Conservation (phyloP, 2,797 vertebrate genomes). For the Onychomys torridus region DNA sequence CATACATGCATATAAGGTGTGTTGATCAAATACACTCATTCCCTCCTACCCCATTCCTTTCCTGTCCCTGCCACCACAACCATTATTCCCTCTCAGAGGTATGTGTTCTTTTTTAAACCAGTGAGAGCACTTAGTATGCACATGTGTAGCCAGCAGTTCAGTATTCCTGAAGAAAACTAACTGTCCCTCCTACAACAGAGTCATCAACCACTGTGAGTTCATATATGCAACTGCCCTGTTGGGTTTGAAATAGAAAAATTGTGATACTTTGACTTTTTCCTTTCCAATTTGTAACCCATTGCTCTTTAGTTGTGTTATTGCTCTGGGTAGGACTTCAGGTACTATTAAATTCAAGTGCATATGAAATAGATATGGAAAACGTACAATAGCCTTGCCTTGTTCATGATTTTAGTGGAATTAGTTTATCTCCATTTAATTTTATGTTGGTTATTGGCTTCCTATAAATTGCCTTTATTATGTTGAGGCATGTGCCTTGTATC, state of each 20-base stretch:
- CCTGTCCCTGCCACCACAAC: background rate
- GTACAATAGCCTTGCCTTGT: background rate
- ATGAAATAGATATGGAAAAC: background rate
- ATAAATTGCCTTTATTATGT: background rate
- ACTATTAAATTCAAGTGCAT: background rate
- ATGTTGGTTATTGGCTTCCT: background rate
- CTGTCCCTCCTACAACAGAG: background rate
- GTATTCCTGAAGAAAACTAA: background rate
- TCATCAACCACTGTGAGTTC: background rate
- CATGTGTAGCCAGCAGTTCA: background rate
- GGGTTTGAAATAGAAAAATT: background rate
- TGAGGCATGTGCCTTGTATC: background rate
- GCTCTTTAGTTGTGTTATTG: background rate
- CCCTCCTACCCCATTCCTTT: background rate
- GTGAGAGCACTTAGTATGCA: background rate
- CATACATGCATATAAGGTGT: background rate
- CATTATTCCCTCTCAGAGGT: background rate
- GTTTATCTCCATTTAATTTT: background rate
- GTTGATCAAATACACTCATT: background rate
- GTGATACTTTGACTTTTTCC: background rate
- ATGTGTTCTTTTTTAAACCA: background rate
- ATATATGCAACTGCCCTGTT: background rate
- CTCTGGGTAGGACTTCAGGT: background rate
- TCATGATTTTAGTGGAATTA: background rate
- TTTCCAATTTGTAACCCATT: background rate